Conservation (phyloP, 2,113 vertebrate species). For the Mirounga angustirostris region DNA sequence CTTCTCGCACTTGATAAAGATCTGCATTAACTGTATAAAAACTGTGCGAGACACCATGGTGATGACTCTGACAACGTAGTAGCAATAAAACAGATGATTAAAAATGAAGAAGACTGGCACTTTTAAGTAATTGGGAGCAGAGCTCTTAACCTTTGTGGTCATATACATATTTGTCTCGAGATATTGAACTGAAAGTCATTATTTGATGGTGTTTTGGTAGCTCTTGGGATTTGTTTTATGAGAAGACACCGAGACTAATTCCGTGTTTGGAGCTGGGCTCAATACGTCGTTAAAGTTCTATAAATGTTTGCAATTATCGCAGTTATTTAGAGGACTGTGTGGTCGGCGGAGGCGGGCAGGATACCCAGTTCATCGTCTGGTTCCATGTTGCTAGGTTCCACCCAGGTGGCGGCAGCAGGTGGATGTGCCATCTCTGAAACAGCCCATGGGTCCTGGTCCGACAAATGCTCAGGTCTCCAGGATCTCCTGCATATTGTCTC, state of each 20-base stretch:
- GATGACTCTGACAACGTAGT: constrained; percentile 57
- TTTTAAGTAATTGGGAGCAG: constrained; percentile 61
- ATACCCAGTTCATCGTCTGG: neutral
- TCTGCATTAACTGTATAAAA: constrained; percentile 67
- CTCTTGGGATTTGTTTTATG: constrained; percentile 12
- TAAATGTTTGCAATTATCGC: neutral
- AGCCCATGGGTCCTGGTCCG: too few species aligned
- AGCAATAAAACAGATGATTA: constrained; percentile 74
- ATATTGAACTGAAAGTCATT: constrained; percentile 61
- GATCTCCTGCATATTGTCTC: neutral
- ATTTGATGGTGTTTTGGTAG: constrained; percentile 55
- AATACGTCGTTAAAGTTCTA: neutral
- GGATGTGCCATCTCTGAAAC: neutral
- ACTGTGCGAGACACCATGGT: constrained; percentile 13
- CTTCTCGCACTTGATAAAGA: constrained; percentile 69
- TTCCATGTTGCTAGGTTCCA: neutral
- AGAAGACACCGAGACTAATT: neutral
- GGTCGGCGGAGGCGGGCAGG: neutral
- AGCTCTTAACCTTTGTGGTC: constrained; percentile 75
- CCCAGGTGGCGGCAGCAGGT: neutral
- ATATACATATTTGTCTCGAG: constrained; percentile 47
- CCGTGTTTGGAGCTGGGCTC: neutral
- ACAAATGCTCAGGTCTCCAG: neutral
- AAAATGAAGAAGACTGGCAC: constrained; percentile 53
- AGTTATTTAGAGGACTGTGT: neutral